These are phyloP conservation scores for Zaprionus ghesquierei DNA, from an alignment of 1,140 invertebrate species.

Conservation along the genomic window DNA sequence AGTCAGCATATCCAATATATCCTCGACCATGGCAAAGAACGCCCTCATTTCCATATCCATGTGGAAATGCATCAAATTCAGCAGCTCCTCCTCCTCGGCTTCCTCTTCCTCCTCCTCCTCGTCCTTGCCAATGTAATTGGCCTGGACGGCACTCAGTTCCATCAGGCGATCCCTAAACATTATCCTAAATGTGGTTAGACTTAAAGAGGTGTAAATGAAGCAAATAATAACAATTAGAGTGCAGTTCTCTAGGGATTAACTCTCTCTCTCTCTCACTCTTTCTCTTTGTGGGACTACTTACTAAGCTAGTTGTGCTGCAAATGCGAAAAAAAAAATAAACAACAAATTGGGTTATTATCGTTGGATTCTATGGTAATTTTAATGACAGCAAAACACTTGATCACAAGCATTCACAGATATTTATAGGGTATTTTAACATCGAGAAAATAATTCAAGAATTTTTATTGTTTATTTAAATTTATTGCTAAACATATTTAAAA, in stretches of 20 bases:
- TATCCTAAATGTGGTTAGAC: background rate
- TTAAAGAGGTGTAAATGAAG: background rate
- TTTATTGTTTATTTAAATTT: background rate
- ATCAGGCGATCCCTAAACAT: background rate
- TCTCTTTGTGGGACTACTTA: background rate
- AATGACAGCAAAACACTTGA: background rate
- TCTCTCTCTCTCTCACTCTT: no score
- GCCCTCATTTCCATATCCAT: background rate
- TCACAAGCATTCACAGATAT: background rate
- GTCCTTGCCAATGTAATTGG: background rate
- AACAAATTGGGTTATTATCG: background rate
- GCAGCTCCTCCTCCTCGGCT: background rate
- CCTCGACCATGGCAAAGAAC: background rate
- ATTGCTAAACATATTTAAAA: no score
- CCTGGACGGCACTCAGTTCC: background rate
- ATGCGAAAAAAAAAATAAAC: background rate
- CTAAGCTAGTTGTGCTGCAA: background rate
- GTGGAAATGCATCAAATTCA: background rate
- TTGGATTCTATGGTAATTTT: background rate
- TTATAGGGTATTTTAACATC: background rate
- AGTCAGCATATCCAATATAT: background rate
- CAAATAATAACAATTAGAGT: background rate
- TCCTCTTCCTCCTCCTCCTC: background rate
- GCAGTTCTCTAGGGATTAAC: background rate
- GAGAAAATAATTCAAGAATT: background rate